Conservation (phyloP, 2,888 invertebrate genomes). For the Apoderus coryli region DNA sequence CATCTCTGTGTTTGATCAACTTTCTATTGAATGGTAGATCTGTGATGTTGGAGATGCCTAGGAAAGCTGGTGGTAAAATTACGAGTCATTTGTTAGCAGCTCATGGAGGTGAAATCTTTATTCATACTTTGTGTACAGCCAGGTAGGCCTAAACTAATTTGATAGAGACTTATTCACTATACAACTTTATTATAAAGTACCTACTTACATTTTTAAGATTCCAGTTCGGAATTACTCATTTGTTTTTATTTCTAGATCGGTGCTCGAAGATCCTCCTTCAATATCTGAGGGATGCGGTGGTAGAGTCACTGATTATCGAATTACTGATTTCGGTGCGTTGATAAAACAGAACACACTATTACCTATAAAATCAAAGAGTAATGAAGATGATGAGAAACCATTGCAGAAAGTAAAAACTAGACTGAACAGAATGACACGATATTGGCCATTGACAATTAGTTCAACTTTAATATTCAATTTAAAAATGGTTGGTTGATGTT, state of each 20-base stretch:
- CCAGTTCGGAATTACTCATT: too few species aligned
- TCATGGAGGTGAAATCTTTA: slow-evolving; percentile 91
- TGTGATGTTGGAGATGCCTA: slow-evolving; percentile 80
- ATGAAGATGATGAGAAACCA: slow-evolving; percentile 35
- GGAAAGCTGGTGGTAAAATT: slow-evolving; percentile 71
- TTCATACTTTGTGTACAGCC: slow-evolving; percentile 76
- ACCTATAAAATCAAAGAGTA: slow-evolving; percentile 43
- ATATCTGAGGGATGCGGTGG: slow-evolving; percentile 92
- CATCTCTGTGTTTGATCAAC: slow-evolving; percentile 93
- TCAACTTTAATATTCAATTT: slow-evolving; percentile 79
- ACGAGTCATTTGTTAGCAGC: slow-evolving; percentile 87
- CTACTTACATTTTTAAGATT: background rate
- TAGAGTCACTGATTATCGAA: slow-evolving; percentile 79
- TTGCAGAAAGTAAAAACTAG: slow-evolving; percentile 51
- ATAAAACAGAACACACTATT: slow-evolving; percentile 73
- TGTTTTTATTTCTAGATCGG: slow-evolving; percentile 45
- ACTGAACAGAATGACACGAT: slow-evolving; percentile 65
- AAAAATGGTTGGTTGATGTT: slow-evolving; percentile 41
- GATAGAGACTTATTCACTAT: too few species aligned
- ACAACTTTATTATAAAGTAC: slow-evolving; percentile 2
- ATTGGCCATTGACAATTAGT: slow-evolving; percentile 80
- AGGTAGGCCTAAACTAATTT: too few species aligned
- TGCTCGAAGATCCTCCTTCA: slow-evolving; percentile 88
- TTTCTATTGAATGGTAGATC: slow-evolving; percentile 92
- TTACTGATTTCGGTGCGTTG: slow-evolving; percentile 74